Conservation (phyloP, 2,797 vertebrate genomes). For the Sitta carolinensis region DNA sequence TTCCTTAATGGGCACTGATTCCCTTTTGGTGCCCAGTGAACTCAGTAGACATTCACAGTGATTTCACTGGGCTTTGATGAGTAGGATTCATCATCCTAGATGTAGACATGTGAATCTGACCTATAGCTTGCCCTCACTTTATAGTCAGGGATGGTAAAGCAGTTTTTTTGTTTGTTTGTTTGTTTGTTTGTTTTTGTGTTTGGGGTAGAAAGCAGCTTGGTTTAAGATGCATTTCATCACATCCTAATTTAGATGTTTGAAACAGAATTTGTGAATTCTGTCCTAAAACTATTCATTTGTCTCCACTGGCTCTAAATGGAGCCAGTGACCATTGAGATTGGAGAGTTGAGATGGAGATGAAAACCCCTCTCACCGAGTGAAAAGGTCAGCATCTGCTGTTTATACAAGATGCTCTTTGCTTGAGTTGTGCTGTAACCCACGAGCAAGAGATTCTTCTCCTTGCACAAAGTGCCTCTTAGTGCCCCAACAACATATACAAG, state of each 20-base stretch:
- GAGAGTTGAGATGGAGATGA: conserved; percentile 10
- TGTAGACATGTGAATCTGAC: background rate
- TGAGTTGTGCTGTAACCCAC: background rate
- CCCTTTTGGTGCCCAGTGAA: background rate
- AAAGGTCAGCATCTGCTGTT: conserved; percentile 3
- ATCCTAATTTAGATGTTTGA: background rate
- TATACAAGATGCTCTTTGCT: background rate
- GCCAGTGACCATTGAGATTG: background rate
- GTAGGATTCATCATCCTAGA: background rate
- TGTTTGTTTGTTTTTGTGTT: background rate
- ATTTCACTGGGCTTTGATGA: background rate
- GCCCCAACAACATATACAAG: background rate
- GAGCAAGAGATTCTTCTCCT: background rate
- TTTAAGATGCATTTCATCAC: background rate
- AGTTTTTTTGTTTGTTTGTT: no score
- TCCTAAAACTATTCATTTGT: background rate
- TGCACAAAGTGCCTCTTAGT: background rate
- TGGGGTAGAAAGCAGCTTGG: background rate
- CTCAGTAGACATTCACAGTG: background rate
- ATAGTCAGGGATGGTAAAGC: background rate
- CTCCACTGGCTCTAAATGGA: background rate
- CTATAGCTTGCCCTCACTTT: background rate
- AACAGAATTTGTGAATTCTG: background rate
- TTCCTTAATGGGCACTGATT: background rate
- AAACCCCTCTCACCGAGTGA: background rate